phyloP scores from a whole-genome alignment of 2,113 vertebrate species.

The Seriola aureovittata region DNA sequence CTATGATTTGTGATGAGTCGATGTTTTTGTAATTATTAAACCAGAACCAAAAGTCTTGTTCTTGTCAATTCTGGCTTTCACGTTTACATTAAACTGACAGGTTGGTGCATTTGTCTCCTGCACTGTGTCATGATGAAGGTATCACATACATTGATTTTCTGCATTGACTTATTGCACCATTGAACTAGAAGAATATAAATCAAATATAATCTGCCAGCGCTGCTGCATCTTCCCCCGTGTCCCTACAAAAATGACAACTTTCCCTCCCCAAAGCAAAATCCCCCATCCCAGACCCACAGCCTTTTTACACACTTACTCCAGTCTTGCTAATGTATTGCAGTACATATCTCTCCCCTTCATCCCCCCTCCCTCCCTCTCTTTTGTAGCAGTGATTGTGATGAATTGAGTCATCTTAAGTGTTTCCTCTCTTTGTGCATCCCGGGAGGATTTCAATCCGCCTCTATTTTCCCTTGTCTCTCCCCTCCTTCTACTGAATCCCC shows the following conservation, averaged over 20 bases:
- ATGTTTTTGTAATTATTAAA: neutral
- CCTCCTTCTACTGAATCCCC: constrained; percentile 36
- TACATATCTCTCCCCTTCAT: constrained; percentile 48
- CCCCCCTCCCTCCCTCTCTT: constrained; percentile 48
- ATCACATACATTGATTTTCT: constrained; percentile 3
- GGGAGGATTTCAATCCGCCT: constrained; percentile 71
- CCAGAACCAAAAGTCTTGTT: neutral
- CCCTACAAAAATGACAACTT: neutral
- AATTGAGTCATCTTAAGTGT: constrained; percentile 84
- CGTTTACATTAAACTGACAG: neutral
- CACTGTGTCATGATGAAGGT: neutral
- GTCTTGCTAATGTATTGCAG: constrained; percentile 67
- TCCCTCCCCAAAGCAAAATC: constrained; percentile 8
- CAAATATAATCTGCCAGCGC: constrained; percentile 5
- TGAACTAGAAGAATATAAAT: neutral
- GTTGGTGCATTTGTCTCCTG: neutral
- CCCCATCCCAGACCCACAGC: too few species aligned
- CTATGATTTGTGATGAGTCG: too few species aligned
- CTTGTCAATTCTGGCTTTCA: neutral
- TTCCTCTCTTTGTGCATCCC: constrained; percentile 78
- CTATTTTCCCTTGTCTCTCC: constrained; percentile 39
- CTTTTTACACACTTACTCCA: constrained; percentile 48
- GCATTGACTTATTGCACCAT: neutral
- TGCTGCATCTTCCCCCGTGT: neutral
- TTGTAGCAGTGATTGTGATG: constrained; percentile 80